Base-by-base conservation (phyloP, 2,888 invertebrate species). In the Timandra comae region DNA sequence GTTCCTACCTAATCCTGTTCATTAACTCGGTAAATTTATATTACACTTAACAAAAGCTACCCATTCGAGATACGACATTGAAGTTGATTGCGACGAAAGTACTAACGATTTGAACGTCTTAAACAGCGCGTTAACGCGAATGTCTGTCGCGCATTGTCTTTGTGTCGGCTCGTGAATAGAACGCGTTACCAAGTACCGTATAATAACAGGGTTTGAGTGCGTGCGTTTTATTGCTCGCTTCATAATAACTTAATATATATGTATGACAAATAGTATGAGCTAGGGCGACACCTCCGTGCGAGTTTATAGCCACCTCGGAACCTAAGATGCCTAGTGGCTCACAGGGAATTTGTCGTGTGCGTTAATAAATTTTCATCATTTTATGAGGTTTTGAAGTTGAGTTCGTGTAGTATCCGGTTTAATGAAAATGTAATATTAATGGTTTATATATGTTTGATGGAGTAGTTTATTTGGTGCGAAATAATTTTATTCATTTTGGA, bases 181-280 rank as follows among this genome's bases (percentile, higher is more conserved):
- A 12, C 42, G 43, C 41, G 40, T 48, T 43, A 49, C 36, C 43
- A 42, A 46, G 46, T 42, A 42, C 36, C 41, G 47, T 43, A 50
- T 49, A 50, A 51, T 54, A 52, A 52, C 44, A 43, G 35, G 40
- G 31, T 37, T 16, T 5, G 16, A 16, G 44, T 43, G 49, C 45
- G 49, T 54, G 53, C 53, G 52, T 54, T 54, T 54, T 54, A 54
- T 49, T 34, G 38, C 47, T 44, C 39, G 42, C 39, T 43, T 50
- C 47, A 47, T 49, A 52, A 47, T 52, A 49, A 49, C 42, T 44
- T 49, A 43, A 46, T 49, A 43, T 45, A 43, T 49, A 46, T 46
- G 49, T 49, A 49, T 46, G 49, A 49, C 49, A 43, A 49, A 46
- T 49, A 46, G 43, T 37, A 40, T 41, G 38, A 10, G 24, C 10